Conservation (phyloP, 2,113 vertebrate species). For the Apaloderma vittatum region DNA sequence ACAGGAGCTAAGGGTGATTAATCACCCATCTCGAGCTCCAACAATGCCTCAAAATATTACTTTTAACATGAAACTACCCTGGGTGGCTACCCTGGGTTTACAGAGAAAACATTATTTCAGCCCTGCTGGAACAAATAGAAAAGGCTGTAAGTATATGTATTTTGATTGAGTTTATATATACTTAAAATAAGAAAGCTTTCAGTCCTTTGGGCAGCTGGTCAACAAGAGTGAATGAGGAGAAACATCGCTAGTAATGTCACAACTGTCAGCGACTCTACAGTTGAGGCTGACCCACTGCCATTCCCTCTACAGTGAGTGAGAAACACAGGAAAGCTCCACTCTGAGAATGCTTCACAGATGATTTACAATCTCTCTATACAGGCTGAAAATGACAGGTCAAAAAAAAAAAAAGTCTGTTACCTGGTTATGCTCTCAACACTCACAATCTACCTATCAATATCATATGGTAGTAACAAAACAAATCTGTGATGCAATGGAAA, state of each 20-base stretch:
- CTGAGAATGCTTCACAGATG: background rate
- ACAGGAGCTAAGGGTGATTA: background rate
- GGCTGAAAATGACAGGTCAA: background rate
- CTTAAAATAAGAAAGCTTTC: background rate
- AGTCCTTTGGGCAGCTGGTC: background rate
- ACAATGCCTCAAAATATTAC: background rate
- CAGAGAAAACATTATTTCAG: background rate
- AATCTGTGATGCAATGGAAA: slow-evolving; percentile 12
- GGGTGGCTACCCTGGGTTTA: background rate
- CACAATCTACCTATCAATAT: background rate
- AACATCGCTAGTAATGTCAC: background rate
- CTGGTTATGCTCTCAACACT: background rate
- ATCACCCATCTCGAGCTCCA: background rate
- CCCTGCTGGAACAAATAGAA: background rate
- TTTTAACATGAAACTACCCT: background rate
- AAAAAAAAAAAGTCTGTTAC: background rate
- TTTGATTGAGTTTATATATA: background rate
- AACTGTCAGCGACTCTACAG: background rate
- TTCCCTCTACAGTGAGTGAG: background rate
- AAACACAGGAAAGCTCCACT: background rate
- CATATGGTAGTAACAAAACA: background rate
- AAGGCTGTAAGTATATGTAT: background rate
- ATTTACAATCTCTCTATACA: background rate
- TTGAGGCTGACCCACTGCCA: background rate
- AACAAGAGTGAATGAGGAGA: background rate